Evolutionary conservation across 2,797 vertebrate genomes (phyloP), one percentile per base, ranked within the genome.

Genomic region (Spheniscus humboldti): DNA sequence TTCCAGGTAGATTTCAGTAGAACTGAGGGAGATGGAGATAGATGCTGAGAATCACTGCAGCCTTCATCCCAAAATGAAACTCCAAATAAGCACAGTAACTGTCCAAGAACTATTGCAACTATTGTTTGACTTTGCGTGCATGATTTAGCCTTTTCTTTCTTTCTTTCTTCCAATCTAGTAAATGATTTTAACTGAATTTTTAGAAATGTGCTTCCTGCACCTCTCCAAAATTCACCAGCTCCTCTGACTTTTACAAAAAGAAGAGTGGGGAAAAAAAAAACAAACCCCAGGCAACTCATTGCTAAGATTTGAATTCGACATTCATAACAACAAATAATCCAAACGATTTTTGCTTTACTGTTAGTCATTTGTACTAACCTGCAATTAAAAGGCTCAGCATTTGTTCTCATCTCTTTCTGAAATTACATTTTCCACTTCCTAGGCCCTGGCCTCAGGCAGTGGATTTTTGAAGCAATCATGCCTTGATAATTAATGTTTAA

Each of bases 401-500:
- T 91, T 93, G 31, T 94, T 92, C 82, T 96, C 92, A 57, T 90
- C 22, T 84, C 67, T 92, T 91, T 91, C 82, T 92, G 72, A 96
- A 94, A 92, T 74, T 95, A 92, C 76, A 75, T 96, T 97, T 96
- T 96, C 88, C 86, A 90, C 81, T 96, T 97, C 88, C 74, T 86
- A 96, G 66, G 92, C 76, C 83, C 76, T 94, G 86, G 76, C 94
- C 82, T 90, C 17, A 3, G 94, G 92, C 81, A 73, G 30, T 91
- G 88, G 73, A 95, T 97, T 97, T 97, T 94, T 94, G 55, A 86
- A 84, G 79, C 74, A 94, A 82, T 91, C 86, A 47, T 57, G 88
- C 56, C 87, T 90, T 91, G 69, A 89, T 96, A 95, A 96, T 96
- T 96, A 94, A 94, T 91, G 93, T 92, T 96, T 96, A 94, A 94